A percentile compares a stretch with the other conserved stretches of the same genome.
Evolutionary conservation across 2,888 invertebrate species (phyloP).

Genomic region (Prostheceraeus crozeri): DNA sequence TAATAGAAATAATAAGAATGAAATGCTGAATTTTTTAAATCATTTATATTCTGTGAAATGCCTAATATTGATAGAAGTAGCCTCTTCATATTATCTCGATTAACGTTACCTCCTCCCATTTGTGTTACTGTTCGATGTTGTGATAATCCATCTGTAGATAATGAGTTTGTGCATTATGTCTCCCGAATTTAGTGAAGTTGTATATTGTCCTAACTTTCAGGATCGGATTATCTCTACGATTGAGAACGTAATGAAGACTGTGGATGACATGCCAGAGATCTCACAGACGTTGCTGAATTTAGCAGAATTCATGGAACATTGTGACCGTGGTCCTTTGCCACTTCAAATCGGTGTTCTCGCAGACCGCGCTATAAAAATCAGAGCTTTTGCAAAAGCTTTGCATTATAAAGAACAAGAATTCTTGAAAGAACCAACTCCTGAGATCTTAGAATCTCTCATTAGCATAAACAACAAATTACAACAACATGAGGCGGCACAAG

Average conservation of each 20-base stretch:
- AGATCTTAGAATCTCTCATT: slow-evolving; percentile 80
- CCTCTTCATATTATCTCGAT: no score
- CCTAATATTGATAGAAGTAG: no score
- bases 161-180: no score
- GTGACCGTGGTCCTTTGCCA: slow-evolving; percentile 75
- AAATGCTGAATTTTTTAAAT: no score
- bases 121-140: no score
- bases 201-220: no score
- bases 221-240: slow-evolving; percentile 76
- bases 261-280: slow-evolving; percentile 74
- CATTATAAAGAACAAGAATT: slow-evolving; percentile 91
- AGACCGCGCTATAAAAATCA: slow-evolving; percentile 84
- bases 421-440: slow-evolving; percentile 58
- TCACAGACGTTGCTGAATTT: slow-evolving; percentile 91
- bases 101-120: no score
- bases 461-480: slow-evolving; percentile 92
- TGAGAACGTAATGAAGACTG: slow-evolving; percentile 77
- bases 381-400: slow-evolving; percentile 73
- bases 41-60: no score
- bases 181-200: no score
- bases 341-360: slow-evolving; percentile 78
- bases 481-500: slow-evolving; percentile 94
- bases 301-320: slow-evolving; percentile 99
- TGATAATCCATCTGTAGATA: no score
- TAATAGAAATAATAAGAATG: no score